Conservation (phyloP, 2,888 invertebrate species). For the Cloeon dipterum region DNA sequence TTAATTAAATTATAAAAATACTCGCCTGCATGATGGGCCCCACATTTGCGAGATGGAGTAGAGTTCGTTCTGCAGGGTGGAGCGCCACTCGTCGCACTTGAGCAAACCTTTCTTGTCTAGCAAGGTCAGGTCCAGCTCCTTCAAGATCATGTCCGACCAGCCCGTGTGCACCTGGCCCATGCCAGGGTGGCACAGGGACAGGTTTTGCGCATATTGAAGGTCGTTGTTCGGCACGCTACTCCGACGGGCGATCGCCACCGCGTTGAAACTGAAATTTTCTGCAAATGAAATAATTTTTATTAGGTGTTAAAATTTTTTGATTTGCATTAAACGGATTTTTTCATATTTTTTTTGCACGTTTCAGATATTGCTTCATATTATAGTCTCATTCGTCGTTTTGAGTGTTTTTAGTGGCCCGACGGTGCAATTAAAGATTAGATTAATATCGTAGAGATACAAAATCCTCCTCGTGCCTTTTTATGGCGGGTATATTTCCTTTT, state of each 20-base stretch:
- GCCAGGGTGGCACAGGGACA: conserved; percentile 42
- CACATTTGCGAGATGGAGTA: background rate
- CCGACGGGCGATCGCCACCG: conserved; percentile 31
- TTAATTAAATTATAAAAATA: background rate
- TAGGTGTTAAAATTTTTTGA: conserved; percentile 4
- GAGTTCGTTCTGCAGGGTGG: background rate
- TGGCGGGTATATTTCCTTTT: too few species aligned
- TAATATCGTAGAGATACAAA: too few species aligned
- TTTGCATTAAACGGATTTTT: too few species aligned
- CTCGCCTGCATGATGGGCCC: background rate
- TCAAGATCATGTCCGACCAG: conserved; percentile 34
- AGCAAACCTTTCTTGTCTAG: background rate
- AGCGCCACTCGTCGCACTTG: background rate
- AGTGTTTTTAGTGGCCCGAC: too few species aligned
- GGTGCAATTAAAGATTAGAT: too few species aligned
- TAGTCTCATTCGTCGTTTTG: too few species aligned
- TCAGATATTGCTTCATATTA: too few species aligned
- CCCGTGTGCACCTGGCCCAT: conserved; percentile 25
- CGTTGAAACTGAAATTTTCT: conserved; percentile 30
- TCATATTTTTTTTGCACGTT: too few species aligned
- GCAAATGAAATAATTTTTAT: conserved; percentile 8
- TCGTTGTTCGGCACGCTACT: conserved; percentile 9
- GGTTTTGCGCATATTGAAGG: conserved; percentile 18
- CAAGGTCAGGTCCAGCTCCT: conserved; percentile 11
- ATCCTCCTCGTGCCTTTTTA: too few species aligned